phyloP scores from a whole-genome alignment of 2,888 invertebrate species.

The Drosophila crucigera region DNA sequence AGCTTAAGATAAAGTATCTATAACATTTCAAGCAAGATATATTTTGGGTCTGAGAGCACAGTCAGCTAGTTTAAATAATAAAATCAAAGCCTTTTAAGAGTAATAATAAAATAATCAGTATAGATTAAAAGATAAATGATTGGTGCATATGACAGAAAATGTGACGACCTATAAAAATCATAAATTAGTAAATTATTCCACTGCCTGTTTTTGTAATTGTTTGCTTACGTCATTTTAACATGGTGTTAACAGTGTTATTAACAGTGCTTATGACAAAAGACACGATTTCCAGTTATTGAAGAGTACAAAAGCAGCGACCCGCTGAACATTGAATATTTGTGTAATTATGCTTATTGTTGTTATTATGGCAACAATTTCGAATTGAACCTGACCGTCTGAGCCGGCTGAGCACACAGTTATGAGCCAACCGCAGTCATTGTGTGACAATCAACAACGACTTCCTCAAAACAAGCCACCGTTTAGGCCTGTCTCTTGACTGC shows the following conservation, averaged over 20 bases:
- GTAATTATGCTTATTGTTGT: slow-evolving; percentile 34
- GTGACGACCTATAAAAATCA: background rate
- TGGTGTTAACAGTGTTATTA: slow-evolving; percentile 2
- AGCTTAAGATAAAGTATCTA: background rate
- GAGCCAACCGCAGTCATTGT: slow-evolving; percentile 43
- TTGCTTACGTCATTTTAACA: background rate
- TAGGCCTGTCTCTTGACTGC: slow-evolving; percentile 28
- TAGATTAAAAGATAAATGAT: background rate
- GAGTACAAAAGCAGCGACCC: slow-evolving; percentile 38
- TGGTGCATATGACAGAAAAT: background rate
- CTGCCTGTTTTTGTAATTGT: background rate
- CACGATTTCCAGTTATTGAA: background rate
- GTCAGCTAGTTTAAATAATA: background rate
- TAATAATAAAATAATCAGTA: background rate
- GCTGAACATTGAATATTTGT: slow-evolving; percentile 4
- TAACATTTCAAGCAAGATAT: background rate
- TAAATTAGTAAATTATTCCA: background rate
- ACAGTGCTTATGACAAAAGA: background rate
- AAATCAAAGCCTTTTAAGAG: background rate
- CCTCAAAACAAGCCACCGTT: slow-evolving; percentile 49
- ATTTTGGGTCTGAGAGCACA: background rate
- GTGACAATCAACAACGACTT: slow-evolving; percentile 58
- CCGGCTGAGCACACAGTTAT: slow-evolving; percentile 42
- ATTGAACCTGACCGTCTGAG: slow-evolving; percentile 65
- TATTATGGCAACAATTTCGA: slow-evolving; percentile 52